Evolutionary conservation across 2,113 vertebrate genomes (phyloP), one percentile per base, ranked within the genome.

Genomic region (Heteronetta atricapilla): DNA sequence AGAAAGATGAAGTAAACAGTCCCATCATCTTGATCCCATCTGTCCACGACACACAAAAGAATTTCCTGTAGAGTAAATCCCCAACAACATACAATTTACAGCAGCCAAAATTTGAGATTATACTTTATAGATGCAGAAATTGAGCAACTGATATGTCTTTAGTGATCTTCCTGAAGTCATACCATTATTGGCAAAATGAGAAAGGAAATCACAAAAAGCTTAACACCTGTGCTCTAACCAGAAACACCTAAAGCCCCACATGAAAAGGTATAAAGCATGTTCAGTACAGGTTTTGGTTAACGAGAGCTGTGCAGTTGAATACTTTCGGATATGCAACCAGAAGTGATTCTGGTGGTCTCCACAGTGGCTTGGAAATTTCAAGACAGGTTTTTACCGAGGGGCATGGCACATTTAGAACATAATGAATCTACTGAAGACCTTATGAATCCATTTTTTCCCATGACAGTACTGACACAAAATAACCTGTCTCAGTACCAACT

Each of bases 11-110:
- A 91, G 77, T 75, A 55, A 91, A 55, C 11, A 60, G 11, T 42
- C 33, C 13, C 38, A 28, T 72, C 55, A 14, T 20, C 53, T 56
- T 7, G 48, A 16, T 33, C 50, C 70, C 53, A 5, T 9, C 4
- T 2, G 69, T 12, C 23, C 60, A 17, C 40, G 23, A 15, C n/a
- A 20, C 68, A 15, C 4, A 4, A n/a, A 48, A 13, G 26, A 46
- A 60, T n/a, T 95, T 90, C 90, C 81, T 81, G 60, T 3, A 34
- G 7, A 93, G 91, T 93, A 93, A 96, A 94, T 94, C 93, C 95
- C 92, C 90, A 59, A n/a, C 72, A 38, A 58, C 86, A 16, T 8
- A 23, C 66, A 55, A 12, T 31, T 87, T 90, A 62, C 83, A 56
- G 84, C 63, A 69, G 91, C 31, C 87, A 31, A 60, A 90, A 62